Percentiles rank a stretch among this genome's conserved stretches.
Evolutionary conservation across 1,140 invertebrate species (phyloP).

Genomic region (Araneus ventricosus): DNA sequence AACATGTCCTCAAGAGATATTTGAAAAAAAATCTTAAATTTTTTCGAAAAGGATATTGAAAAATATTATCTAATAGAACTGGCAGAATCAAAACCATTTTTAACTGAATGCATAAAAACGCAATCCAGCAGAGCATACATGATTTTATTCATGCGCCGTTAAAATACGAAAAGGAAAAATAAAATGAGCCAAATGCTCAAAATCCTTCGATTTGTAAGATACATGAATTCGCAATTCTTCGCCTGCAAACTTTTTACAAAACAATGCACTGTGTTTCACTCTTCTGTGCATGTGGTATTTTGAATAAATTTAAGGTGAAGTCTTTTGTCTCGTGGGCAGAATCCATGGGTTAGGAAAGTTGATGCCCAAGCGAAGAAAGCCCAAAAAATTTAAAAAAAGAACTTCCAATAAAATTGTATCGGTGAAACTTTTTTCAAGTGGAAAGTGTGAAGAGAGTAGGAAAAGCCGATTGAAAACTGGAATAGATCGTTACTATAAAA

Average conservation of each 20-base stretch:
- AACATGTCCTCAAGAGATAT: background rate
- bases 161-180: background rate
- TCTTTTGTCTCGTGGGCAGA: background rate
- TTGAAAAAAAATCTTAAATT: background rate
- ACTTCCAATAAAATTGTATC: slow-evolving; percentile 16
- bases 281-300: background rate
- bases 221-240: slow-evolving; percentile 7
- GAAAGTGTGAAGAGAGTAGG: background rate
- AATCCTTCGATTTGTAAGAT: background rate
- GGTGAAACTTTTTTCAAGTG: slow-evolving; percentile 24
- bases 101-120: background rate
- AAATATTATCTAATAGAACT: background rate
- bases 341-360: background rate
- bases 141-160: background rate
- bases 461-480: background rate
- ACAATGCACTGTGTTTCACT: background rate
- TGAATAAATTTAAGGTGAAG: slow-evolving; percentile 27
- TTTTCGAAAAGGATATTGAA: background rate
- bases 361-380: background rate
- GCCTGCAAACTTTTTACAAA: background rate
- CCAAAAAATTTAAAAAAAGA: background rate
- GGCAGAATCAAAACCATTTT: background rate
- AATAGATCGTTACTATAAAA: slow-evolving; percentile 14
- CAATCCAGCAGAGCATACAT: background rate
- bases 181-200: background rate